phyloP scores from a whole-genome alignment of 2,797 vertebrate species.

The Eulemur coronatus region DNA sequence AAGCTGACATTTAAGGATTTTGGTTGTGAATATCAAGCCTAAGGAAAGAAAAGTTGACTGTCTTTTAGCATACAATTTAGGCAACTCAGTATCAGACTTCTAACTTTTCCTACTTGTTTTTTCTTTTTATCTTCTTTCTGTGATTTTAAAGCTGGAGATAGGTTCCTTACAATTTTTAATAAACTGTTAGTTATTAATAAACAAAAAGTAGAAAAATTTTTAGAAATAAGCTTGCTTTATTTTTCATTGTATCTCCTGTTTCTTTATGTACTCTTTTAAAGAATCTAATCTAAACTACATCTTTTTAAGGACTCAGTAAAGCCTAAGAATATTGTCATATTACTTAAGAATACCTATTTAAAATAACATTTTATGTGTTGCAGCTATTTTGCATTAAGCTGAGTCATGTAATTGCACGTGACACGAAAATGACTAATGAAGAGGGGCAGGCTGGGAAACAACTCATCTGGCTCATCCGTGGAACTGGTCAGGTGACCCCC shows the following conservation, averaged over 20 bases:
- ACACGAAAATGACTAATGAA: not conserved
- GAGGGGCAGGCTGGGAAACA: not conserved
- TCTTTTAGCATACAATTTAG: not conserved
- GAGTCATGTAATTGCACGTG: not conserved
- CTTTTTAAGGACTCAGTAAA: not conserved
- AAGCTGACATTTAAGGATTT: slow-evolving; percentile 16
- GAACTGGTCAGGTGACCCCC: not conserved
- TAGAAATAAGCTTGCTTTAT: not conserved
- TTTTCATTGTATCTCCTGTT: not conserved
- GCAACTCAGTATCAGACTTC: not conserved
- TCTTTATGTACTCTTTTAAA: slow-evolving; percentile 12
- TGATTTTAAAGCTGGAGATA: slow-evolving; percentile 1
- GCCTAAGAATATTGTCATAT: not conserved
- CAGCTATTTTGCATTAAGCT: not conserved
- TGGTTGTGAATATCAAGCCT: not conserved
- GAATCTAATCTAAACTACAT: not conserved
- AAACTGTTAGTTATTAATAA: not conserved
- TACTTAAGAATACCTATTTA: not conserved
- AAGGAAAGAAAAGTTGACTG: not conserved
- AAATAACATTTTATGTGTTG: not conserved
- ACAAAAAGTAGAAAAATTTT: not conserved
- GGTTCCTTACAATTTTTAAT: not conserved
- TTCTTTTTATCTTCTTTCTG: not conserved
- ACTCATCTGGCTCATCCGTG: not conserved
- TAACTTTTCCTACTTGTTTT: not conserved